These are phyloP conservation scores for Temnothorax ravouxi DNA, from an alignment of 2,888 invertebrate species.

Conservation along the genomic window DNA sequence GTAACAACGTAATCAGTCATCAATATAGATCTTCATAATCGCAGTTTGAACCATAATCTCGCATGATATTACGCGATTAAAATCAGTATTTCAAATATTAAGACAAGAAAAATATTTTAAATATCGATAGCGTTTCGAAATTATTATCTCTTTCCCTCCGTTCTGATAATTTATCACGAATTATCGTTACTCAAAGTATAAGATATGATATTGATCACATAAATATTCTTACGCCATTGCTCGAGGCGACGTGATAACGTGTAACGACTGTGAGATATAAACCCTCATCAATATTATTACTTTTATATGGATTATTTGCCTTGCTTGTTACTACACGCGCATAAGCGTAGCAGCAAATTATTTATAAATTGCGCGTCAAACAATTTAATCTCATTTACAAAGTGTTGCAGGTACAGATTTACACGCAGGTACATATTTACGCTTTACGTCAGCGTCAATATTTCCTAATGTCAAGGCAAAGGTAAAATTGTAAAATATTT, in stretches of 20 bases:
- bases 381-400: slow-evolving; percentile 28
- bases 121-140: slow-evolving; percentile 2
- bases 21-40: not conserved
- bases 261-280: not conserved
- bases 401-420: not conserved
- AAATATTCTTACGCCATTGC: not conserved
- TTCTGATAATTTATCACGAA: not conserved
- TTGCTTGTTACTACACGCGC: not conserved
- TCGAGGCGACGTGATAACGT: not conserved
- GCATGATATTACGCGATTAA: not conserved
- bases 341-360: not conserved
- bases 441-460: slow-evolving; percentile 2
- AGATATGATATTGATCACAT: not conserved
- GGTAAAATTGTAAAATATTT: slow-evolving; percentile 15
- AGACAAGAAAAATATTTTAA: not conserved
- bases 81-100: not conserved
- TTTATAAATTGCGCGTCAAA: slow-evolving; percentile 33
- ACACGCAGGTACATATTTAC: not conserved
- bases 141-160: too few relatives aligned
- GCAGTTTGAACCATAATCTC: not conserved
- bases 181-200: not conserved
- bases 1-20: not conserved
- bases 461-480: slow-evolving; percentile 33
- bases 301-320: not conserved
- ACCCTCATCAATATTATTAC: not conserved